Evolutionary conservation across 2,113 vertebrate genomes (phyloP), one percentile per base, ranked within the genome.

Genomic region (Callorhinus ursinus): DNA sequence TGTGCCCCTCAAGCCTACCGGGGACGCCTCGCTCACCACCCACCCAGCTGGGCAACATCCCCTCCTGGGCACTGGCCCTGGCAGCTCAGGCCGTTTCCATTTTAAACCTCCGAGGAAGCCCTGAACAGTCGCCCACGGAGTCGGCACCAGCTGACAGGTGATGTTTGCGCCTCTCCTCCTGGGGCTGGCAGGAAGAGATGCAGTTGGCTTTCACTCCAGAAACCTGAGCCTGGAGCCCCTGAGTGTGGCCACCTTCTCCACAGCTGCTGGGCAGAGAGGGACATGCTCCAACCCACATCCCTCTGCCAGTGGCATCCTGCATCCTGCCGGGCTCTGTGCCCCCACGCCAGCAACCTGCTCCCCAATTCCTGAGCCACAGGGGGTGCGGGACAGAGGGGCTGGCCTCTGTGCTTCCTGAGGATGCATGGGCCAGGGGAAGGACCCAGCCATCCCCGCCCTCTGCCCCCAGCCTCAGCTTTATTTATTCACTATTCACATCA

Each of bases 121-220:
- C 97, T 88, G 95, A 92, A 49, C 88, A 21, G 84, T 91, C 88
- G 85, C 96, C 97, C 97, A 96, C 84, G 24, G 93, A 97, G 93
- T 53, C 65, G 1, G 96, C 95, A 97, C 93, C 97, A 96, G 97
- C 97, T 98, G 98, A 97, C 98, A 98, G 97, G 97, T 97, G 97
- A 98, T 95, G 95, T 92, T 79, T 93, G 87, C 21, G 57, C 93
- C 88, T 90, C 95, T 96, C 95, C 93, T 97, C 94, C 93, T 55
- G 91, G 93, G 85, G 94, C 96, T 97, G 97, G 94, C 95, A 93
- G 95, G 90, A 82, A 95, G 93, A 82, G 21, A 74, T 4, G 87
- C 59, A 19, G 67, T 94, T 90, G 95, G 92, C 97, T 97, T 96
- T 95, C 92, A 39, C 93, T 95, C 94, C 96, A 92, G 93, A 94